Evolutionary conservation across 1,140 invertebrate genomes (phyloP).

Genomic region (Leptoteleia sp.): DNA sequence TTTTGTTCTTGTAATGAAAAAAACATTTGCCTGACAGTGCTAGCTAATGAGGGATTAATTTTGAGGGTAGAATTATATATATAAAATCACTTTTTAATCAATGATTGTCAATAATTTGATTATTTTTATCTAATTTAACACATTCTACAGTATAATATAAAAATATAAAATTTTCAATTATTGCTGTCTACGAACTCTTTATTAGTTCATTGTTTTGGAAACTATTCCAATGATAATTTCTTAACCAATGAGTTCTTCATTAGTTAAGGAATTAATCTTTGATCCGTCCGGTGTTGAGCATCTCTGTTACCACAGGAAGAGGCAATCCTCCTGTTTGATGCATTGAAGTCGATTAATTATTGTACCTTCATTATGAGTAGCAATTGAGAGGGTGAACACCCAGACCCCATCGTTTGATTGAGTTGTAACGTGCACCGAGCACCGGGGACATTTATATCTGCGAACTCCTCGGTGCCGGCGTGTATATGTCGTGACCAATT

Average conservation of each 20-base stretch:
- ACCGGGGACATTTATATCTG: conserved; percentile 36
- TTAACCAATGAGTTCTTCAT: not conserved
- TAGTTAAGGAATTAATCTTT: conserved; percentile 5
- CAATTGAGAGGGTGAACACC: conserved; percentile 34
- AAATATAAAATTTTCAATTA: too few species aligned
- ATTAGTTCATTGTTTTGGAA: too few species aligned
- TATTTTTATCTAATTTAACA: too few species aligned
- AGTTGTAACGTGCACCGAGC: conserved; percentile 14
- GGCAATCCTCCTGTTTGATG: conserved; percentile 25
- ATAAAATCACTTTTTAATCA: too few species aligned
- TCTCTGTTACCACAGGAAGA: conserved; percentile 35
- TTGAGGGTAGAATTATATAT: too few species aligned
- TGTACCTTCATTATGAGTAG: conserved; percentile 42
- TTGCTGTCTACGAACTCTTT: too few species aligned
- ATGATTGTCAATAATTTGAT: too few species aligned
- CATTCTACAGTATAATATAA: too few species aligned
- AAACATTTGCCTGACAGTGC: too few species aligned
- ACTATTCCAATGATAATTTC: too few species aligned
- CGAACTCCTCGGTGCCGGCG: conserved; percentile 9
- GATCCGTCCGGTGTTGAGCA: conserved; percentile 18
- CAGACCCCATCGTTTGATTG: conserved; percentile 12
- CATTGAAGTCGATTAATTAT: conserved; percentile 53
- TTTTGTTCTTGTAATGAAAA: too few species aligned
- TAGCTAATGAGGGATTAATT: too few species aligned
- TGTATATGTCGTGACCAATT: conserved; percentile 36